A percentile compares a stretch with the other conserved stretches of the same genome.
Evolutionary conservation across 2,888 invertebrate species (phyloP).

Genomic region (Anthrax anthrax): DNA sequence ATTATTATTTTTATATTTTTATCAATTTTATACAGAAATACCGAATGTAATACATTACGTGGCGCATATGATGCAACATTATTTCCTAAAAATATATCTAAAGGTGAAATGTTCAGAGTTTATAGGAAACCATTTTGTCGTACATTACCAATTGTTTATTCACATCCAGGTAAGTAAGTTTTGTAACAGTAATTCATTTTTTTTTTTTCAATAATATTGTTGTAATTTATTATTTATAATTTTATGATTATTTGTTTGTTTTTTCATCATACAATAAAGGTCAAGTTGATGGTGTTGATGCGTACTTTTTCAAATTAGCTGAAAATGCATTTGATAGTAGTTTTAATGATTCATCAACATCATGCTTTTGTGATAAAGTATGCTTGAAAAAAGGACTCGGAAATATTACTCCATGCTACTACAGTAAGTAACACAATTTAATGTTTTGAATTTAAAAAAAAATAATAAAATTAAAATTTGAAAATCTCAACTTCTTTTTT

Average conservation of each 20-base stretch:
- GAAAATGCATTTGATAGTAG: constrained; percentile 44
- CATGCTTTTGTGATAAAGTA: constrained; percentile 46
- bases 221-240: too few relatives aligned
- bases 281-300: constrained; percentile 40
- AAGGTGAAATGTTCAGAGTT: constrained; percentile 42
- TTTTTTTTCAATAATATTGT: too few relatives aligned
- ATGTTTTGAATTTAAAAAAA: too few relatives aligned
- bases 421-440: constrained; percentile 38
- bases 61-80: constrained; percentile 58
- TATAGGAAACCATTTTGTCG: constrained; percentile 67
- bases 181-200: too few relatives aligned
- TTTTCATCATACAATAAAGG: constrained; percentile 7
- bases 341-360: constrained; percentile 41
- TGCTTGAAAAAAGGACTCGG: constrained; percentile 47
- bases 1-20: neutral
- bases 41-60: constrained; percentile 50
- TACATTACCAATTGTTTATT: constrained; percentile 42
- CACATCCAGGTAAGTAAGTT: constrained; percentile 20
- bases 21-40: constrained; percentile 29
- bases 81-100: constrained; percentile 47
- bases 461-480: too few relatives aligned
- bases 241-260: too few relatives aligned
- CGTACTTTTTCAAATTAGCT: constrained; percentile 44
- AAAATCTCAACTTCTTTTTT: too few relatives aligned
- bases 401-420: constrained; percentile 56